Conservation (phyloP, 2,113 vertebrate species). For the Lepisosteus osseus region DNA sequence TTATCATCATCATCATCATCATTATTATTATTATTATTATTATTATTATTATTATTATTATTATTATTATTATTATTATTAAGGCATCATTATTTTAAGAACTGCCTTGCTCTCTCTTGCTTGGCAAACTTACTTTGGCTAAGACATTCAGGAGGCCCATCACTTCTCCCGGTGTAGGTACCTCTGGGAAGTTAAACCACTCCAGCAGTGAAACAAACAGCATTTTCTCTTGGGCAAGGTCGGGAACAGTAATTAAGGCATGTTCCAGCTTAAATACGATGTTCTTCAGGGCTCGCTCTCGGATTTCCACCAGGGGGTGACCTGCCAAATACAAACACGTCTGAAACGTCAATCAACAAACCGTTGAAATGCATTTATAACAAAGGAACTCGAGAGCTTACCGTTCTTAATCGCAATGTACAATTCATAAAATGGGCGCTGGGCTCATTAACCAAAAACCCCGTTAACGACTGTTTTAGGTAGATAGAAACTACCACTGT, state of each 20-base stretch:
- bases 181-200: conserved; percentile 91
- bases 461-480: too few relatives aligned
- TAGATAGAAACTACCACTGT: too few relatives aligned
- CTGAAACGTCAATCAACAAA: neutral
- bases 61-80: too few relatives aligned
- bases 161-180: conserved; percentile 79
- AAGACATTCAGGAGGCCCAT: conserved; percentile 71
- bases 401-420: too few relatives aligned
- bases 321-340: conserved; percentile 52
- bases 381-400: too few relatives aligned
- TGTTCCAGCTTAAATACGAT: conserved; percentile 83
- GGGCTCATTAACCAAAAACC: too few relatives aligned
- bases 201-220: conserved; percentile 79
- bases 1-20: too few relatives aligned
- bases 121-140: conserved; percentile 69
- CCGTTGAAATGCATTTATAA: too few relatives aligned
- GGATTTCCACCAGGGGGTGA: conserved; percentile 83
- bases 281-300: conserved; percentile 80
- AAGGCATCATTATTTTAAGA: too few relatives aligned
- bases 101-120: neutral
- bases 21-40: too few relatives aligned
- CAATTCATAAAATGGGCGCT: too few relatives aligned
- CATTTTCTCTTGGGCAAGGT: conserved; percentile 76
- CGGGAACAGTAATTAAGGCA: conserved; percentile 64
- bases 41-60: too few relatives aligned